Percentiles rank a stretch among this genome's conserved stretches.
Evolutionary conservation across 2,888 invertebrate species (phyloP).

Genomic region (Megaustenia siamemsis): DNA sequence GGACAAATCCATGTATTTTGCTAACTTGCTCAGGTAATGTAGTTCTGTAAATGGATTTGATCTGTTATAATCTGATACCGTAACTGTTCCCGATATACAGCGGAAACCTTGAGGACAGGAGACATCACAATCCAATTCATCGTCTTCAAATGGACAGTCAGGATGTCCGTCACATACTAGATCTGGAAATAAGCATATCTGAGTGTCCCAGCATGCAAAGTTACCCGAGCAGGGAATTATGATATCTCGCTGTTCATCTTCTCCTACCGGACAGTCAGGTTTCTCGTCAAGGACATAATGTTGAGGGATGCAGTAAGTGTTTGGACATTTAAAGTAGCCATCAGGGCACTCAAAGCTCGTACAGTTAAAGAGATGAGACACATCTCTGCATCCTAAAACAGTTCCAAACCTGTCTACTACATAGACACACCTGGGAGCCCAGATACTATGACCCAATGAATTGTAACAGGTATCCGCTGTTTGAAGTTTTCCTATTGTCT

Average conservation of each 20-base stretch:
- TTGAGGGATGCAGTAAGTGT: conserved; percentile 20
- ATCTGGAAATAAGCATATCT: conserved; percentile 29
- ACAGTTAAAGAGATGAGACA: conserved; percentile 29
- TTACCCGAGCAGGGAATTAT: neutral
- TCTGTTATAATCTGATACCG: neutral
- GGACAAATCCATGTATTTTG: conserved; percentile 10
- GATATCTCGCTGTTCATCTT: conserved; percentile 23
- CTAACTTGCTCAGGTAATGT: neutral
- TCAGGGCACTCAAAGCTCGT: conserved; percentile 3
- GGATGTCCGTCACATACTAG: conserved; percentile 24
- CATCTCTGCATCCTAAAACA: neutral
- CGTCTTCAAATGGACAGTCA: conserved; percentile 24
- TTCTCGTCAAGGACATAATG: neutral
- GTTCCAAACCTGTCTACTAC: conserved; percentile 11
- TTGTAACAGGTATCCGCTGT: neutral
- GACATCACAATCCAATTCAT: conserved; percentile 30
- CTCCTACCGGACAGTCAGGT: neutral
- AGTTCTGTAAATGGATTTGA: neutral
- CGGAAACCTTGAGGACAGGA: neutral
- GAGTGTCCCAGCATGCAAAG: neutral
- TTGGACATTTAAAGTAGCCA: conserved; percentile 16
- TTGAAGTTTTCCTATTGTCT: conserved; percentile 10
- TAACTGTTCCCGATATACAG: neutral
- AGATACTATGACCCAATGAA: neutral
- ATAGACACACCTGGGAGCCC: conserved; percentile 32